phyloP scores from a whole-genome alignment of 2,113 vertebrate genomes.

The Psettodes erumei region DNA sequence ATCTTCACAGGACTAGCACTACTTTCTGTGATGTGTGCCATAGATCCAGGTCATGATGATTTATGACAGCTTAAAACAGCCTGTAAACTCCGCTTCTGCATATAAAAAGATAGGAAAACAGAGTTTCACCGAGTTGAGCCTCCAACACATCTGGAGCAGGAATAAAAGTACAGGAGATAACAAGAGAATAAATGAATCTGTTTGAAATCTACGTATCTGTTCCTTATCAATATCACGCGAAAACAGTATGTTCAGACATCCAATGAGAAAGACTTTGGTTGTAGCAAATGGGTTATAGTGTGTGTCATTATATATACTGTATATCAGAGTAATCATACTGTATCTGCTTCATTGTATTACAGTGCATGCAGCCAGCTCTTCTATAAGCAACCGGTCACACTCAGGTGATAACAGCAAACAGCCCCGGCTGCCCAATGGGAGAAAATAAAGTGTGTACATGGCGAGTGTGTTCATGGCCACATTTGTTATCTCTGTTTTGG shows the following conservation, averaged over 20 bases:
- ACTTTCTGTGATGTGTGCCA: conserved; percentile 38
- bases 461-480: conserved; percentile 54
- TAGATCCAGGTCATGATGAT: conserved; percentile 67
- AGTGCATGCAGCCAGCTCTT: conserved; percentile 32
- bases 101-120: conserved; percentile 37
- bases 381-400: conserved; percentile 52
- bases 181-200: conserved; percentile 61
- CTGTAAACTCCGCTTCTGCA: conserved; percentile 43
- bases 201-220: conserved; percentile 43
- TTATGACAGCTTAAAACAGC: conserved; percentile 55
- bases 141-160: conserved; percentile 28
- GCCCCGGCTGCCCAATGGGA: conserved; percentile 41
- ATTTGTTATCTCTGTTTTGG: conserved; percentile 70
- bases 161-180: conserved; percentile 56
- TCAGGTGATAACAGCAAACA: conserved; percentile 62
- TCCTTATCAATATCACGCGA: conserved; percentile 51
- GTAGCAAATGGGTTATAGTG: conserved; percentile 9
- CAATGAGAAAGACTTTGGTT: conserved; percentile 16
- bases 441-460: conserved; percentile 59
- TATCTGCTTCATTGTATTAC: conserved; percentile 63
- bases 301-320: conserved; percentile 33
- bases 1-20: conserved; percentile 18
- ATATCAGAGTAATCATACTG: conserved; percentile 63
- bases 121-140: conserved; percentile 34
- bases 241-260: conserved; percentile 30